phyloP scores from a whole-genome alignment of 2,113 vertebrate genomes.

The Urocynchramus pylzowi region DNA sequence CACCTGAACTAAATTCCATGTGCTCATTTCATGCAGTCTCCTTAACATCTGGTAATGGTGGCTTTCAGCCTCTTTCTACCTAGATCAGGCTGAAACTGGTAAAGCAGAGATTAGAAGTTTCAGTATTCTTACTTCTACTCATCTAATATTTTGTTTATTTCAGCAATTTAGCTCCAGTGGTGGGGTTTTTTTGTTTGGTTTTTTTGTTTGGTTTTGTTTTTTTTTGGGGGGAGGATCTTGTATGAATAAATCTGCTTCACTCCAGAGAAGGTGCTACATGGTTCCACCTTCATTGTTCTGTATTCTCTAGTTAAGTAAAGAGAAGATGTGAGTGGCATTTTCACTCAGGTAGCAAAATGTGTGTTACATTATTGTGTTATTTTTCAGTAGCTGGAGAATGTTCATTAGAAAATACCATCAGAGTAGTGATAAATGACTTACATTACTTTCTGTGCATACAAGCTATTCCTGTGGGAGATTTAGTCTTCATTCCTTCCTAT shows the following conservation, averaged over 20 bases:
- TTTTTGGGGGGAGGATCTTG: not conserved
- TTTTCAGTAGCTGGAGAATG: conserved; percentile 33
- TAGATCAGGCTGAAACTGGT: not conserved
- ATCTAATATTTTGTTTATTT: not conserved
- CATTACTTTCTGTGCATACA: conserved; percentile 36
- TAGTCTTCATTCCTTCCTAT: conserved; percentile 42
- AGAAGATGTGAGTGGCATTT: not conserved
- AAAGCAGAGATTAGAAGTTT: not conserved
- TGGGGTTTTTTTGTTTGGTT: not conserved
- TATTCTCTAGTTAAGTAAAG: not conserved
- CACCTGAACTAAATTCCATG: not conserved
- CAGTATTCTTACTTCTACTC: not conserved
- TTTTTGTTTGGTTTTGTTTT: too few relatives aligned
- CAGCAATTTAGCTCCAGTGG: not conserved
- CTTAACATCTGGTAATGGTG: not conserved
- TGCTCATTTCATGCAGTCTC: not conserved
- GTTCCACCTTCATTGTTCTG: not conserved
- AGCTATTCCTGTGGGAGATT: conserved; percentile 26
- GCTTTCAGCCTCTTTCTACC: not conserved
- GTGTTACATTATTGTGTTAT: conserved; percentile 15
- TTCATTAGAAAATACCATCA: conserved; percentile 50
- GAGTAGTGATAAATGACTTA: conserved; percentile 34
- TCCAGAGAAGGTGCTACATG: not conserved
- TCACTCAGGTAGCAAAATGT: not conserved
- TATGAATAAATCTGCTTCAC: not conserved